Percentiles rank a stretch among this genome's conserved stretches.
These are phyloP conservation scores for Eumacrocentrus americanus DNA, from an alignment of 2,888 invertebrate genomes.

Conservation along the genomic window DNA sequence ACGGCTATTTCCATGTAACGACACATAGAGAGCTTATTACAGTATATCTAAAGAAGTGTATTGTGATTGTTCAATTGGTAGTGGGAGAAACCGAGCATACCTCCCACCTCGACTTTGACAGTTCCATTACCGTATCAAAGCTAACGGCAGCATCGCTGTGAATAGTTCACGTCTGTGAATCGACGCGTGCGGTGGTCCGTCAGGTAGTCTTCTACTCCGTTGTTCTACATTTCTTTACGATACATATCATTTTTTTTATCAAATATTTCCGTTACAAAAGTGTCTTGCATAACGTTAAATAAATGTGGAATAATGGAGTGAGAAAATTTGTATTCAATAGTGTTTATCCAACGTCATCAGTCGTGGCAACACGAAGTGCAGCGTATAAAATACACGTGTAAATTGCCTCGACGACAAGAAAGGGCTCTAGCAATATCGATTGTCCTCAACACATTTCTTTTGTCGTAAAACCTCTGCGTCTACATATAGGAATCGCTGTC, in stretches of 20 bases:
- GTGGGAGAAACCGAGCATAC: constrained; percentile 28
- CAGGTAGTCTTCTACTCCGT: constrained; percentile 27
- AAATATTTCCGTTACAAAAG: no score
- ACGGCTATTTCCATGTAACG: constrained; percentile 11
- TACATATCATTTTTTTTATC: no score
- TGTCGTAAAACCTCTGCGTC: no score
- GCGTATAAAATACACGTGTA: neutral
- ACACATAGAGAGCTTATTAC: constrained; percentile 18
- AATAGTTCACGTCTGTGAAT: constrained; percentile 49
- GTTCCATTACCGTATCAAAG: constrained; percentile 57
- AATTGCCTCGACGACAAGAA: no score
- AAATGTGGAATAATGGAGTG: neutral
- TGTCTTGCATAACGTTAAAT: constrained; percentile 3
- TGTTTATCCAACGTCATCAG: no score
- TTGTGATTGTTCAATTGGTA: constrained; percentile 19
- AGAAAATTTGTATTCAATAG: constrained; percentile 4
- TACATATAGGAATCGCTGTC: constrained; percentile 16
- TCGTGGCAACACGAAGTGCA: no score
- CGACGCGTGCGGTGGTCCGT: constrained; percentile 42
- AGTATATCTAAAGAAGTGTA: constrained; percentile 12
- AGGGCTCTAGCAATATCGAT: no score
- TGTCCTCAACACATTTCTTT: no score
- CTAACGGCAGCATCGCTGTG: constrained; percentile 49
- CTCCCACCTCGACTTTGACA: constrained; percentile 51
- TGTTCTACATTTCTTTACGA: neutral